Base-by-base conservation (phyloP, 92 coral and sea anemone species). In the Phymanthus crucifer region DNA sequence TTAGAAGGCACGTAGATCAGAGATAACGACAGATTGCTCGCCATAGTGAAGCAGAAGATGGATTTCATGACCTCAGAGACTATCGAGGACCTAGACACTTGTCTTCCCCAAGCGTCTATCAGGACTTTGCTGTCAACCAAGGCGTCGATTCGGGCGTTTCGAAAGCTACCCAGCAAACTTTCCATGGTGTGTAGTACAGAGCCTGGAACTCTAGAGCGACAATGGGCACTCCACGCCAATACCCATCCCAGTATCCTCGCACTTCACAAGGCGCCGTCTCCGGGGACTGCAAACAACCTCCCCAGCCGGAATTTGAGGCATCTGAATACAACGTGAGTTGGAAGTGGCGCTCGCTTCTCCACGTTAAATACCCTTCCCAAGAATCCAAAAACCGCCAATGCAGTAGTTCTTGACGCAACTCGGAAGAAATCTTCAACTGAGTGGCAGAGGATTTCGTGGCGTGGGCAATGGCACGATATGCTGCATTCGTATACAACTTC, bases 1-100 rank as follows among this genome's bases (percentile, higher is more conserved):
- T 40, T 66, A 37, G 89, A 80, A 38, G 92, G 85, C 8, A 80
- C 81, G 71, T 80, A 72, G 27, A 40, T 27, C 32, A 85, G 21
- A 65, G 46, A 9, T 3, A 79, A 54, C 10, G 24, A 31, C 58
- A 84, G 65, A n/a, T 77, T 84, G 18, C 77, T 36, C 16, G 77
- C 65, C 32, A 17, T 18, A 27, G 56, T 24, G 17, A 76, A 66
- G 29, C 17, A 31, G 32, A 83, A n/a, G n/a, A n/a, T n/a, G n/a
- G n/a, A 83, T 43, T 82, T 82, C 2, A 45, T 45, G 50, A 45
- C n/a, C n/a, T n/a, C 14, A 14, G 50, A 45, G 14, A 45, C 14
- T 14, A 19, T 19, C 4, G 57, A 19, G 11, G 57, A 48, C n/a
- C 57, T 3, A 19, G 57, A 48, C 2, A 48, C 57, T 48, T 48